Conservation (phyloP, 2,113 vertebrate genomes). For the Hyperoodon ampullatus region DNA sequence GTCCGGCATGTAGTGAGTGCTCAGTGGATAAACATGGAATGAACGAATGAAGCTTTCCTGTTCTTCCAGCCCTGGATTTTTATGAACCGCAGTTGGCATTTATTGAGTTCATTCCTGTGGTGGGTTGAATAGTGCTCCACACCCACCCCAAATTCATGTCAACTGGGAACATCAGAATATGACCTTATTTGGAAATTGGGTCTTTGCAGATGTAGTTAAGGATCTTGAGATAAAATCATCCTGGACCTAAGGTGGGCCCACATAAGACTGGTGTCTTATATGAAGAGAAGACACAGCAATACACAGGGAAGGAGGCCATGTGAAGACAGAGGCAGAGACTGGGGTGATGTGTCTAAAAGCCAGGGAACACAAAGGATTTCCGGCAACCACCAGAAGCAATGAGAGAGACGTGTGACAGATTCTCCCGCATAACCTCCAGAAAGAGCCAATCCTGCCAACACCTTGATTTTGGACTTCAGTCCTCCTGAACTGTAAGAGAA, state of each 20-base stretch:
- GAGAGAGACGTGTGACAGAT: not conserved
- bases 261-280: not conserved
- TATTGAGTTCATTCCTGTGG: not conserved
- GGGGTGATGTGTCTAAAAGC: not conserved
- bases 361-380: not conserved
- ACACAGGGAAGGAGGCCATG: not conserved
- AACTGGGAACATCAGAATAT: not conserved
- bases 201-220: not conserved
- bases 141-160: not conserved
- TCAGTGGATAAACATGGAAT: not conserved
- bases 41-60: not conserved
- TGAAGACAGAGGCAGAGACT: not conserved
- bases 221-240: not conserved
- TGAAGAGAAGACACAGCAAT: not conserved
- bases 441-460: not conserved
- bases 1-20: too few relatives aligned
- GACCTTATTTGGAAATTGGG: not conserved
- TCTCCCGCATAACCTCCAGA: not conserved
- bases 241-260: not conserved
- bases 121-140: not conserved
- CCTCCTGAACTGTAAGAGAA: not conserved
- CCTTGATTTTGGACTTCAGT: not conserved
- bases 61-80: not conserved
- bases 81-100: not conserved
- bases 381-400: not conserved